A percentile compares a stretch with the other conserved stretches of the same genome.
These are phyloP conservation scores for Propithecus coquereli DNA, from an alignment of 2,113 vertebrate genomes.

Conservation along the genomic window DNA sequence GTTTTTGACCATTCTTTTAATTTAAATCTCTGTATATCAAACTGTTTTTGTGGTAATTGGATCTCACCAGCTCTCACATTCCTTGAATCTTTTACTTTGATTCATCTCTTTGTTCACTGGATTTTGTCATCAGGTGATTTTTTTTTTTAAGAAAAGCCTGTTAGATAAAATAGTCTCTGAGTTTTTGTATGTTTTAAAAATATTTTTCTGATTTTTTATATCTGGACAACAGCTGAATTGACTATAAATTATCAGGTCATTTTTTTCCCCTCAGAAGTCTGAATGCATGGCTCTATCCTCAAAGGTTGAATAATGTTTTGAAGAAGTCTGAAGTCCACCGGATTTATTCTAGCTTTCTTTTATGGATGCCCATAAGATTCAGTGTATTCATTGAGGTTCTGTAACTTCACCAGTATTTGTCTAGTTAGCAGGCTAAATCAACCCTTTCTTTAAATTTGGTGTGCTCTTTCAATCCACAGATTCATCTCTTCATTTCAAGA, in stretches of 20 bases:
- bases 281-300: background rate
- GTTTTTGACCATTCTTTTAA: background rate
- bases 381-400: background rate
- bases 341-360: constrained; percentile 9
- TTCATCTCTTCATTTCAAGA: background rate
- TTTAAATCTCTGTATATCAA: constrained; percentile 2
- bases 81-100: background rate
- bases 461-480: background rate
- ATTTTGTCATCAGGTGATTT: constrained; percentile 17
- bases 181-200: background rate
- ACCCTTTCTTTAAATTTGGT: background rate
- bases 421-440: background rate
- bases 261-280: background rate
- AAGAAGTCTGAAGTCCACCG: background rate
- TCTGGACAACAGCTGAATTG: background rate
- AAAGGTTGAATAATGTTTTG: background rate
- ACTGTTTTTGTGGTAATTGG: background rate
- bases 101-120: background rate
- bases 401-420: background rate
- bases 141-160: background rate
- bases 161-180: background rate
- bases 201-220: background rate
- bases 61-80: background rate
- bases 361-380: background rate
- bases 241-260: background rate